Evolutionary conservation across 2,888 invertebrate genomes (phyloP), one percentile per base, ranked within the genome.

Genomic region (Lochmaea crataegi): DNA sequence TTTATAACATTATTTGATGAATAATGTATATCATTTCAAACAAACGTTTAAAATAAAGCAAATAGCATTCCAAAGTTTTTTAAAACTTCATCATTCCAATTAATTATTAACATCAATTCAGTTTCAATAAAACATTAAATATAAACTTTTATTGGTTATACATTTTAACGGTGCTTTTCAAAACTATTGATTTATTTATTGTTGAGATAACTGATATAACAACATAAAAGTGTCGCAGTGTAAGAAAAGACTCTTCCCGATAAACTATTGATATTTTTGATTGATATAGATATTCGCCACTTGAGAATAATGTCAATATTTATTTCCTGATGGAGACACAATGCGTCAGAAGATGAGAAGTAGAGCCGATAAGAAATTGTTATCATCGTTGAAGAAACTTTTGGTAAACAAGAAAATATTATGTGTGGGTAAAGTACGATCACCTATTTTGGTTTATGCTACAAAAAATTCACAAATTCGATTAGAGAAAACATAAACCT

Each of bases 281-380:
- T 53, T 58, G 58, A 58, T 58, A 26, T 32, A 58, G 58, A 32
- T 58, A 58, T 32, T 32, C 6, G 58, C 26, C 26, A 58, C 58
- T 58, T 32, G 4, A 12, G 7, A 16, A 26, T 26, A 32, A 12
- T 32, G 58, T 58, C 58, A 58, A 58, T 58, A 58, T 58, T 58
- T 58, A 58, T 58, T 32, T 58, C 32, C 58, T 32, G 26, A 32
- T 12, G 56, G 22, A 56, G 22, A 11, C 18, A 53, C 22, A 57
- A 22, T 26, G 11, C 32, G 58, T 58, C 58, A 58, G 14, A 58
- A 32, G 58, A 32, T 58, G n/a, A 9, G 2, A 22, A 32, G 32
- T 32, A 58, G 32, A 32, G 58, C n/a, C 58, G 32, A 58, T 58
- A 58, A 58, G 58, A n/a, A 14, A 26, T 22, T 58, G 12, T 58